Conservation (phyloP, 2,888 invertebrate species). For the Saturnia japonica region DNA sequence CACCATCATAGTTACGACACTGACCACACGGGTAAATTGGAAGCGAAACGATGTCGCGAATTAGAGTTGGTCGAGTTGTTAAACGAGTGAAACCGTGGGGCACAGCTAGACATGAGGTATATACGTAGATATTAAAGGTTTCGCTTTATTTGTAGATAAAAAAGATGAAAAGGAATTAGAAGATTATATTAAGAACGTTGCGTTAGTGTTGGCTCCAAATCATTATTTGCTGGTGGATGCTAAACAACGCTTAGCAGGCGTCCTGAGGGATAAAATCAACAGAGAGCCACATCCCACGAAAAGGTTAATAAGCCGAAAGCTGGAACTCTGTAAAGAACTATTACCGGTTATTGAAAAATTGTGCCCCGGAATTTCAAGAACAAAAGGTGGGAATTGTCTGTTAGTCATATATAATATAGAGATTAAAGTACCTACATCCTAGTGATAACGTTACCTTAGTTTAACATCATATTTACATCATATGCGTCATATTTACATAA, state of each 20-base stretch:
- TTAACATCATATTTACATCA: too few relatives aligned
- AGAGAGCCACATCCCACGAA: conserved; percentile 76
- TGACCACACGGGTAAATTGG: too few relatives aligned
- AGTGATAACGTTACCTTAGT: too few relatives aligned
- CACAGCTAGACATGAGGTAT: too few relatives aligned
- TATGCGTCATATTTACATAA: too few relatives aligned
- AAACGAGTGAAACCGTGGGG: too few relatives aligned
- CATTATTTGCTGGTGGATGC: conserved; percentile 86
- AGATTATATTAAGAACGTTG: conserved; percentile 78
- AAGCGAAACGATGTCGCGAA: too few relatives aligned
- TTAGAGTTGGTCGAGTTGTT: too few relatives aligned
- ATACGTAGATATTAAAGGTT: neutral
- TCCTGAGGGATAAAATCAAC: conserved; percentile 76
- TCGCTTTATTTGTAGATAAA: conserved; percentile 57
- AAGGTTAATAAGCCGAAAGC: conserved; percentile 83
- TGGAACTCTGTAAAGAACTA: conserved; percentile 85
- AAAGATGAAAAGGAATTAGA: conserved; percentile 74
- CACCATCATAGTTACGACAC: too few relatives aligned
- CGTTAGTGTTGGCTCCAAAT: conserved; percentile 83
- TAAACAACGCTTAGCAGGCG: conserved; percentile 86
- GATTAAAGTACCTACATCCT: too few relatives aligned
- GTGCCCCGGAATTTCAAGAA: conserved; percentile 87
- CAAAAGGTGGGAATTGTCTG: conserved; percentile 71
- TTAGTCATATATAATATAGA: neutral
- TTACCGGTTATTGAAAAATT: conserved; percentile 84